Percentiles rank a stretch among this genome's conserved stretches.
Evolutionary conservation across 1,140 invertebrate species (phyloP).

Genomic region (Bombus waltoni): DNA sequence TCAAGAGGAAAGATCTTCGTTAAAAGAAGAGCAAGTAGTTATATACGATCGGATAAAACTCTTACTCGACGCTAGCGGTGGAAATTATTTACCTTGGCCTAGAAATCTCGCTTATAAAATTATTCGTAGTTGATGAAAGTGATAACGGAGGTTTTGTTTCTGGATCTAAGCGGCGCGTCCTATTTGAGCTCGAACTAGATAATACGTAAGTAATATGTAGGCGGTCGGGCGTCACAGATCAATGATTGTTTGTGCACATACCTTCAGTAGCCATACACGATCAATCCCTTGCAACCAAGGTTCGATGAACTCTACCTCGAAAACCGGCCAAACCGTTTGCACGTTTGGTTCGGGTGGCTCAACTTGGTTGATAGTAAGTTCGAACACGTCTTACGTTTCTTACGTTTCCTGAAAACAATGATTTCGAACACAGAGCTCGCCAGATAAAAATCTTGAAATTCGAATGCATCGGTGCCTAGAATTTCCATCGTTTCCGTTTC

Average conservation of each 20-base stretch:
- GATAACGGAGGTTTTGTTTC: conserved; percentile 28
- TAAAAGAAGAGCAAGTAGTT: too few species aligned
- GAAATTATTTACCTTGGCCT: conserved; percentile 40
- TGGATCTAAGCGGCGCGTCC: conserved; percentile 5
- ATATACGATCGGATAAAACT: neutral
- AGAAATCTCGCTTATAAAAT: conserved; percentile 32
- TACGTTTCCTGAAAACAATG: neutral
- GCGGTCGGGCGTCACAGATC: conserved; percentile 53
- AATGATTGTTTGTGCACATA: conserved; percentile 47
- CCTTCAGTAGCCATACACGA: conserved; percentile 50
- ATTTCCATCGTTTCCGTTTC: neutral
- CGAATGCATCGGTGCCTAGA: neutral
- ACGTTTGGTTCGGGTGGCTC: conserved; percentile 31
- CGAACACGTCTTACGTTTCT: conserved; percentile 5
- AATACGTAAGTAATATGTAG: conserved; percentile 27
- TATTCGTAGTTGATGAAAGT: conserved; percentile 26
- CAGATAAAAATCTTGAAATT: neutral
- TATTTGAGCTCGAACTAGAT: conserved; percentile 15
- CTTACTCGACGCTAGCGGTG: neutral
- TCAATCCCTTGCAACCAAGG: conserved; percentile 49
- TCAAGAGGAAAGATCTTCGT: too few species aligned
- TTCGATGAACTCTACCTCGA: conserved; percentile 57
- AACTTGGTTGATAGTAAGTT: conserved; percentile 21
- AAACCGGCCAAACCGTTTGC: conserved; percentile 59
- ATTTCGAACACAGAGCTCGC: neutral